phyloP scores from a whole-genome alignment of 1,140 invertebrate genomes.

The Dermatophagoides farinae region DNA sequence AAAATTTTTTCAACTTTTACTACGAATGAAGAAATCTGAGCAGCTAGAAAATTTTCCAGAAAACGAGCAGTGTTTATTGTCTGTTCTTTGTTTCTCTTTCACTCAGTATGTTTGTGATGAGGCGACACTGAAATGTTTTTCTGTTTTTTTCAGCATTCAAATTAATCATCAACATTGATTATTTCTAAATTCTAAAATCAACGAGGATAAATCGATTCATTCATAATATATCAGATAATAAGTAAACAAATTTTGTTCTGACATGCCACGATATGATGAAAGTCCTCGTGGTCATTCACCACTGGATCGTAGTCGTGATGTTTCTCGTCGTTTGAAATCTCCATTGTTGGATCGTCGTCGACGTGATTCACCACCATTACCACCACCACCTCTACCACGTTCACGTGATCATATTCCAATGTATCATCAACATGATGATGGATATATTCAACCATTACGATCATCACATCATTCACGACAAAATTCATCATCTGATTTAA shows the following conservation, averaged over 20 bases:
- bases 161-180: not conserved
- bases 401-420: not conserved
- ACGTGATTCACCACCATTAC: not conserved
- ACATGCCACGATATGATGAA: constrained; percentile 26
- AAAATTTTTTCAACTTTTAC: no score
- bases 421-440: not conserved
- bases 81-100: no score
- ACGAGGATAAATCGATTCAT: not conserved
- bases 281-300: constrained; percentile 24
- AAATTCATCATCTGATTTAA: no score
- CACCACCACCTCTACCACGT: not conserved
- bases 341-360: constrained; percentile 11
- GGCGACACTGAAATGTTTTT: not conserved
- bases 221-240: no score
- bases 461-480: not conserved
- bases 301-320: constrained; percentile 13
- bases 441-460: constrained; percentile 4
- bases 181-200: not conserved
- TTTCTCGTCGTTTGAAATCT: constrained; percentile 10
- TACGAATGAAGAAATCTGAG: no score
- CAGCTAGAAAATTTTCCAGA: no score
- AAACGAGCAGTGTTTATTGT: no score
- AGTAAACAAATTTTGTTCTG: not conserved
- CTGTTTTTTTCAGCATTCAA: not conserved
- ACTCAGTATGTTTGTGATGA: not conserved